Conservation (phyloP, 1,140 invertebrate species). For the Solenopsis fugax region DNA sequence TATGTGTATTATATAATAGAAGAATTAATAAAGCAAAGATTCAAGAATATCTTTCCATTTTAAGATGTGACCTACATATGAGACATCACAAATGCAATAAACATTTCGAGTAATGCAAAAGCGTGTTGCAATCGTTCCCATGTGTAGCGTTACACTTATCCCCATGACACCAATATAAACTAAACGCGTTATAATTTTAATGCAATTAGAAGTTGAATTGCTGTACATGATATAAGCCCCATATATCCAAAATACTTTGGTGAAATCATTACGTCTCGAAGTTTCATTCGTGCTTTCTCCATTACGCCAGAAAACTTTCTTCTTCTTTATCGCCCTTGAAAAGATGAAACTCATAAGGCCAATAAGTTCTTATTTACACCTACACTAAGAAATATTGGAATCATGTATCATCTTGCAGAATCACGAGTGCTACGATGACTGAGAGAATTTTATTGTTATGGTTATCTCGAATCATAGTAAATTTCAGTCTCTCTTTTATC, state of each 20-base stretch:
- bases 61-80: conserved; percentile 13
- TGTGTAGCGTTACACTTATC: conserved; percentile 3
- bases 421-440: not conserved
- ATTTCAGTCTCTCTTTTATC: not conserved
- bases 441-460: conserved; percentile 13
- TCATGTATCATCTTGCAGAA: not conserved
- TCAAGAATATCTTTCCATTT: not conserved
- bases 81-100: not conserved
- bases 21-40: not conserved
- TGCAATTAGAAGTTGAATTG: conserved; percentile 36
- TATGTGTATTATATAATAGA: not conserved
- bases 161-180: conserved; percentile 22
- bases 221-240: not conserved
- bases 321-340: conserved; percentile 11
- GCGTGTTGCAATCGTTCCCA: not conserved
- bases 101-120: conserved; percentile 22
- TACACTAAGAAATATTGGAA: not conserved
- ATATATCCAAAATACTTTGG: not conserved
- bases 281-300: not conserved
- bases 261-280: not conserved
- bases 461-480: not conserved
- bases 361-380: conserved; percentile 24
- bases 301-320: not conserved
- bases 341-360: conserved; percentile 1
- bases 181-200: conserved; percentile 46